A percentile compares a stretch with the other conserved stretches of the same genome.
These are phyloP conservation scores for Stenodema calcarata DNA, from an alignment of 2,888 invertebrate genomes.

Conservation along the genomic window DNA sequence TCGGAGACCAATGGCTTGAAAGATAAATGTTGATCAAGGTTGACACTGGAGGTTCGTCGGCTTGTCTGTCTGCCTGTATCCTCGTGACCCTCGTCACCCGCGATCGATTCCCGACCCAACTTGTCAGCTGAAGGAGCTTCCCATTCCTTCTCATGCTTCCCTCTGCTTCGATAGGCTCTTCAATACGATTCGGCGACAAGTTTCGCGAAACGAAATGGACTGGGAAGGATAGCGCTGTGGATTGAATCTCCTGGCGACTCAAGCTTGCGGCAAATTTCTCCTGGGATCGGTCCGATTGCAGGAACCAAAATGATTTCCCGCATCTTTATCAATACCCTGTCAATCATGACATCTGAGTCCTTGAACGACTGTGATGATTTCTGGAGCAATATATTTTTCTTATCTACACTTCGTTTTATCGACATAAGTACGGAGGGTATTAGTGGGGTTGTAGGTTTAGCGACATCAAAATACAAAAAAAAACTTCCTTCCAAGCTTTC, in stretches of 20 bases:
- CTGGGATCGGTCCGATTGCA: background rate
- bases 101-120: background rate
- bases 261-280: background rate
- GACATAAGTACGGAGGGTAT: no score
- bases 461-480: no score
- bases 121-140: background rate
- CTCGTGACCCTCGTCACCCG: background rate
- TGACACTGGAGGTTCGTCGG: background rate
- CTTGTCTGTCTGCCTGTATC: background rate
- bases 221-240: background rate
- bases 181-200: background rate
- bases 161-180: background rate
- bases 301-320: background rate
- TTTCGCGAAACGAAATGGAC: background rate
- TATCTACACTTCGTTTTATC: no score
- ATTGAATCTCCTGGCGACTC: background rate
- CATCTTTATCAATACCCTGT: background rate
- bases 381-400: background rate
- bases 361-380: background rate
- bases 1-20: background rate
- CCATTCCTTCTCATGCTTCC: background rate
- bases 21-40: background rate
- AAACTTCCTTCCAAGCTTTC: no score
- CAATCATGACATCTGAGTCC: background rate
- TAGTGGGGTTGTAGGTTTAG: no score